Evolutionary conservation across 2,888 invertebrate species (phyloP).

Genomic region (Protonemura montana): DNA sequence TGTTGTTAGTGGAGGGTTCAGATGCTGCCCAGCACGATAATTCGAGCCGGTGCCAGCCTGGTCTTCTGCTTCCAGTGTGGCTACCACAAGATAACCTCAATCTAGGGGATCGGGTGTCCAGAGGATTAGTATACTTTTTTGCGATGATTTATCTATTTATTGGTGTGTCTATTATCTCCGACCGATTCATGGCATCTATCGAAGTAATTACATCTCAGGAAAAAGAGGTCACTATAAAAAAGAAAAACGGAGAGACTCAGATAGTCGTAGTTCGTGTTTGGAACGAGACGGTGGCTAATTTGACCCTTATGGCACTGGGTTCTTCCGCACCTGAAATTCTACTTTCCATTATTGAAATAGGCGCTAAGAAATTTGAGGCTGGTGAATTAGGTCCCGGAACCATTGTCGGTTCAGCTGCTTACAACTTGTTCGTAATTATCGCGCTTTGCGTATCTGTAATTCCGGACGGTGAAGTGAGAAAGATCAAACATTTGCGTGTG

Average conservation of each 20-base stretch:
- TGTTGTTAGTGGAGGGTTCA: conserved; percentile 23
- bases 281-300: conserved; percentile 99
- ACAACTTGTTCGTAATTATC: conserved; percentile 97
- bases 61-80: conserved; percentile 91
- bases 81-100: conserved; percentile 79
- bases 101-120: conserved; percentile 77
- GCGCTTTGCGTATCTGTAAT: conserved; percentile 92
- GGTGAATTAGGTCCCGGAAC: conserved; percentile 98
- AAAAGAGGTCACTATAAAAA: conserved; percentile 90
- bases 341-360: conserved; percentile 96
- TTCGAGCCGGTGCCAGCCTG: conserved; percentile 73
- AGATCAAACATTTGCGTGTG: conserved; percentile 94
- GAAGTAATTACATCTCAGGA: conserved; percentile 99
- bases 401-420: conserved; percentile 98
- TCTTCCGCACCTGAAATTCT: conserved; percentile 99
- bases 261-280: conserved; percentile 93
- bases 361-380: conserved; percentile 92
- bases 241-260: conserved; percentile 85
- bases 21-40: conserved; percentile 46
- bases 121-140: conserved; percentile 91
- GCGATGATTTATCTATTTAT: conserved; percentile 93
- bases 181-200: conserved; percentile 99
- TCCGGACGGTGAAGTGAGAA: conserved; percentile 88
- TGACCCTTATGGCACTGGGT: conserved; percentile 98
- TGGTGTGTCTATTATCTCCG: conserved; percentile 98